A percentile compares a stretch with the other conserved stretches of the same genome.
phyloP scores from a whole-genome alignment of 2,113 vertebrate species.

The Scomber scombrus region DNA sequence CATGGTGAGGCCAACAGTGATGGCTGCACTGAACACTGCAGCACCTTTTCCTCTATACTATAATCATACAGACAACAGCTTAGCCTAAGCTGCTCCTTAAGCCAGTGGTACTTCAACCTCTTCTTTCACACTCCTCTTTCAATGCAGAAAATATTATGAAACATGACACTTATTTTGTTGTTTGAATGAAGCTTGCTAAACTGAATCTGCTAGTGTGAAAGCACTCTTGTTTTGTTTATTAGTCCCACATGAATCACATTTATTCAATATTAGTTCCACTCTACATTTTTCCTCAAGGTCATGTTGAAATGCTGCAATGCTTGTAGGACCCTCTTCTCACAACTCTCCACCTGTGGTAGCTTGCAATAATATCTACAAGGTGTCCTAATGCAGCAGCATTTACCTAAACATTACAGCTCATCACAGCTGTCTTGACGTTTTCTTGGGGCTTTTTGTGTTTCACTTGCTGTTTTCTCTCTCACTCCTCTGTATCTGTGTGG shows the following conservation, averaged over 20 bases:
- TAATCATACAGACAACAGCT: neutral
- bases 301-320: neutral
- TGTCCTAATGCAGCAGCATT: conserved; percentile 7
- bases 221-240: conserved; percentile 12
- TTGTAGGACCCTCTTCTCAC: neutral
- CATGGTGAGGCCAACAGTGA: conserved; percentile 74
- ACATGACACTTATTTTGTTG: neutral
- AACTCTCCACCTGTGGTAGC: neutral
- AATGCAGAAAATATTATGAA: neutral
- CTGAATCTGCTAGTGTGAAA: neutral
- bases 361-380: neutral
- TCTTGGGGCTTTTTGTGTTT: neutral
- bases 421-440: neutral
- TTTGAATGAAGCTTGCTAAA: neutral
- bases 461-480: neutral
- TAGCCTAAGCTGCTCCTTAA: neutral
- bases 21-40: conserved; percentile 24
- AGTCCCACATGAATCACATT: conserved; percentile 15
- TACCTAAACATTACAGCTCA: neutral
- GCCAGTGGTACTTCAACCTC: neutral
- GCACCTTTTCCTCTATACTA: conserved; percentile 1
- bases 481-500: neutral
- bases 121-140: neutral
- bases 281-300: conserved; percentile 19
- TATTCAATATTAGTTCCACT: conserved; percentile 19